A percentile compares a stretch with the other conserved stretches of the same genome.
Evolutionary conservation across 2,113 vertebrate species (phyloP).

Genomic region (Phaethon lepturus): DNA sequence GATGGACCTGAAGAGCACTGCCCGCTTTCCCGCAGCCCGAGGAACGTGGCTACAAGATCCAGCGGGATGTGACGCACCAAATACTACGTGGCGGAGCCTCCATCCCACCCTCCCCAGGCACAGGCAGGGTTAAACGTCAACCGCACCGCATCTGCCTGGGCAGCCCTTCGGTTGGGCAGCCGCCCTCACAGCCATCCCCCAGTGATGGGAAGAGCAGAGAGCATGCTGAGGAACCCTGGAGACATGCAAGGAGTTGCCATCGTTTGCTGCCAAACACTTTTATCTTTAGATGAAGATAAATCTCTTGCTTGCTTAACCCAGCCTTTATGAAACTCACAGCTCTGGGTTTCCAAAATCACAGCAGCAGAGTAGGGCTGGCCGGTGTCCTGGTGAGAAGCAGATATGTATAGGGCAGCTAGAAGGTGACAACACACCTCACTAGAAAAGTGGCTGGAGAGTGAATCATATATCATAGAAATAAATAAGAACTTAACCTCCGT

Average conservation of each 20-base stretch:
- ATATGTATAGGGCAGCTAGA: not conserved
- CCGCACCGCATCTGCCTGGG: not conserved
- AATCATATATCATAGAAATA: not conserved
- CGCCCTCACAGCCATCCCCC: not conserved
- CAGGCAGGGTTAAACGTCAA: not conserved
- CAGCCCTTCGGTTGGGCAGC: not conserved
- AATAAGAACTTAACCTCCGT: not conserved
- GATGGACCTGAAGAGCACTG: not conserved
- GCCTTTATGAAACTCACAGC: conserved; percentile 18
- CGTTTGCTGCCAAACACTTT: conserved; percentile 45
- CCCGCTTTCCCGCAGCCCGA: fast-evolving
- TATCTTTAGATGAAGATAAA: conserved; percentile 50
- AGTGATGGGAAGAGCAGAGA: not conserved
- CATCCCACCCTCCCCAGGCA: not conserved
- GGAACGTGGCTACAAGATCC: not conserved
- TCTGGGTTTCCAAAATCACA: conserved; percentile 34
- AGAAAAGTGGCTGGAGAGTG: not conserved
- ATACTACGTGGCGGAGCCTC: fast-evolving
- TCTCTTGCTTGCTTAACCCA: conserved; percentile 58
- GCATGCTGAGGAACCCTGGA: not conserved
- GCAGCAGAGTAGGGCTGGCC: conserved; percentile 1
- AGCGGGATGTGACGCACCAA: too few relatives aligned
- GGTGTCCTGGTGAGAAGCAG: not conserved
- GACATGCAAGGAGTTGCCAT: conserved; percentile 31
- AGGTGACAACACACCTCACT: not conserved